phyloP scores from a whole-genome alignment of 23 tunicate genomes.

The Botrylloides violaceus region DNA sequence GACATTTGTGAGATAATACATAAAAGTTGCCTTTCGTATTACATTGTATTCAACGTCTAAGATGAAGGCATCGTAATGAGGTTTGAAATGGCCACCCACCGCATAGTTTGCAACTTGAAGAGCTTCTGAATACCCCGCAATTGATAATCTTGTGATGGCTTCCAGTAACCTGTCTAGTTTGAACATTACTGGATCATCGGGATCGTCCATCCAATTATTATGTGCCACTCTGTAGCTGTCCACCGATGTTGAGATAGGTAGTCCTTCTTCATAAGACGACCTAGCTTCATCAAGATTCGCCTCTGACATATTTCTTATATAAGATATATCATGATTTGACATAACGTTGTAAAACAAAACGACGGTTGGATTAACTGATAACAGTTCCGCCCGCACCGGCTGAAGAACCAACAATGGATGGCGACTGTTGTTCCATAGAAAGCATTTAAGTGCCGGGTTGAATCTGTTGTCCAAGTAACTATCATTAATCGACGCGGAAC shows the following conservation, averaged over 20 bases:
- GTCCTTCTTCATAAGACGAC: not conserved
- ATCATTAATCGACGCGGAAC: not conserved
- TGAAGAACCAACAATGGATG: not conserved
- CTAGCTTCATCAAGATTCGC: not conserved
- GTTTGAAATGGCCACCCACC: constrained; percentile 1
- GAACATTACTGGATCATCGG: not conserved
- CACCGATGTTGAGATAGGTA: not conserved
- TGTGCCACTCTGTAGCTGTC: constrained; percentile 9
- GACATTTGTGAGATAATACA: constrained; percentile 16
- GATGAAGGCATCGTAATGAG: not conserved
- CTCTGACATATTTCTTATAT: not conserved
- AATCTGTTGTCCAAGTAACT: not conserved
- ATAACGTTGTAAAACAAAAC: constrained; percentile 6
- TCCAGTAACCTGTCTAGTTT: not conserved
- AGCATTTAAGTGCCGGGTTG: not conserved
- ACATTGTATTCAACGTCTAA: not conserved
- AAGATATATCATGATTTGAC: not conserved
- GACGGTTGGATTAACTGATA: not conserved
- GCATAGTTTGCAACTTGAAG: constrained; percentile 21
- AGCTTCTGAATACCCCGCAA: not conserved
- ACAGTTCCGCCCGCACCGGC: not conserved
- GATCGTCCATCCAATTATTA: not conserved
- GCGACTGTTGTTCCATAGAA: not conserved
- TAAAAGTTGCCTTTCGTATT: constrained; percentile 12
- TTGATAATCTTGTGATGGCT: constrained; percentile 1